Evolutionary conservation across 2,888 invertebrate species (phyloP).

Genomic region (Laothoe populi): DNA sequence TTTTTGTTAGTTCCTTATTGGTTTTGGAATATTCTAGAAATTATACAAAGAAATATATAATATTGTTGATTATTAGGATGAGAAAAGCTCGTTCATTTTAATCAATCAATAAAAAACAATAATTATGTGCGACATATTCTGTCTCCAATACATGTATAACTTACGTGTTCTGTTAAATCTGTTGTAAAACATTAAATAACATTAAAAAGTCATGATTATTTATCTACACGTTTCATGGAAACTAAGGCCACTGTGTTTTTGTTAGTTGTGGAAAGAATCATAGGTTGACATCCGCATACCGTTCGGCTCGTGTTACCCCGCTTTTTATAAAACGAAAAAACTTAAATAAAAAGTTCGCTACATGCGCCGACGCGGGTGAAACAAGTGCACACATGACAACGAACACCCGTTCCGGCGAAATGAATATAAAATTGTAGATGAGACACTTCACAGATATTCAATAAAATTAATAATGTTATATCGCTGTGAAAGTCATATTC

Average conservation of each 20-base stretch:
- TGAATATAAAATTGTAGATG: constrained; percentile 41
- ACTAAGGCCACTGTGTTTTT: constrained; percentile 30
- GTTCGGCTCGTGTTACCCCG: constrained; percentile 72
- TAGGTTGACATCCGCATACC: constrained; percentile 74
- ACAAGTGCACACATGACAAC: constrained; percentile 71
- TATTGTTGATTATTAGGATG: too few relatives aligned
- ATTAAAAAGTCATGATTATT: constrained; percentile 5
- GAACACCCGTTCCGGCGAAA: constrained; percentile 44
- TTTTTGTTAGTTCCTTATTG: too few relatives aligned
- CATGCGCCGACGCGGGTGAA: constrained; percentile 47
- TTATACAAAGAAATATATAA: too few relatives aligned
- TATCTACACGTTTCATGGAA: constrained; percentile 34
- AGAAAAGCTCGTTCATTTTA: too few relatives aligned
- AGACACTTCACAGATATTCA: background rate
- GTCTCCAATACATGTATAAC: too few relatives aligned
- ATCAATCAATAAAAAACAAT: too few relatives aligned
- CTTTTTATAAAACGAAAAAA: constrained; percentile 63
- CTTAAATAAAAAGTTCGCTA: constrained; percentile 64
- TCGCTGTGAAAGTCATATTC: too few relatives aligned
- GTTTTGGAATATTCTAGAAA: too few relatives aligned
- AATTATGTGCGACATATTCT: too few relatives aligned
- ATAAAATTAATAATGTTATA: background rate
- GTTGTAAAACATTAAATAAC: background rate
- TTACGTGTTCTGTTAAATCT: too few relatives aligned
- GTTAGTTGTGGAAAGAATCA: constrained; percentile 24